phyloP scores from a whole-genome alignment of 2,888 invertebrate genomes.

The Prosopocoilus inquinatus region DNA sequence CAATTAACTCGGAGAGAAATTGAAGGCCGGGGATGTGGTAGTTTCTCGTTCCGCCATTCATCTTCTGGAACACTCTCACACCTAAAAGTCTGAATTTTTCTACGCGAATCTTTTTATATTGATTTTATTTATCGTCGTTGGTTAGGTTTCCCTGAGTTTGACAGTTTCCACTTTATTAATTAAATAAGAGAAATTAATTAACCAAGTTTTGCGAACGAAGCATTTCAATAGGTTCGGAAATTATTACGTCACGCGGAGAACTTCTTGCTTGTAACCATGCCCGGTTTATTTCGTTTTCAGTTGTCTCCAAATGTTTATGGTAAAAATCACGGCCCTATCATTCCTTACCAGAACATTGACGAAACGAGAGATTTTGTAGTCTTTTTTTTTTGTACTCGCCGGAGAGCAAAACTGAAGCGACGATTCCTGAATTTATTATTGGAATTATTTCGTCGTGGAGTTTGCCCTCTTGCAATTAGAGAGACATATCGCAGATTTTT shows the following conservation, averaged over 20 bases:
- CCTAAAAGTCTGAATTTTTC: slow-evolving; percentile 30
- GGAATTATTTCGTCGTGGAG: not conserved
- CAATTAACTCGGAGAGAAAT: too few relatives aligned
- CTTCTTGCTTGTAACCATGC: slow-evolving; percentile 37
- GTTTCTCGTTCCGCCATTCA: too few relatives aligned
- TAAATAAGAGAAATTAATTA: too few relatives aligned
- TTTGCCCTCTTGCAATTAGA: not conserved
- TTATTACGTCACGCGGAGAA: not conserved
- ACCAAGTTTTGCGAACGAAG: not conserved
- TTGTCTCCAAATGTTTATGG: slow-evolving; percentile 51
- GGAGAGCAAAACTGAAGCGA: not conserved
- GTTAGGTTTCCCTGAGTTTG: slow-evolving; percentile 2
- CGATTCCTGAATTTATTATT: not conserved
- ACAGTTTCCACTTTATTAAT: not conserved
- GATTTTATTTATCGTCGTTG: slow-evolving; percentile 10
- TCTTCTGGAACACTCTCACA: not conserved
- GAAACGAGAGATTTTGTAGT: slow-evolving; percentile 1
- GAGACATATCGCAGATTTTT: slow-evolving; percentile 5
- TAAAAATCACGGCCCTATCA: slow-evolving; percentile 63
- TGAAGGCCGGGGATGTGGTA: too few relatives aligned
- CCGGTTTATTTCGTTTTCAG: slow-evolving; percentile 29
- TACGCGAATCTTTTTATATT: slow-evolving; percentile 16
- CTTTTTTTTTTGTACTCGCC: slow-evolving; percentile 8
- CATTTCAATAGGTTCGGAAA: not conserved
- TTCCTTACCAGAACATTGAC: slow-evolving; percentile 58